Conservation (phyloP, 1,140 invertebrate species). For the Dendroctonus ponderosae region DNA sequence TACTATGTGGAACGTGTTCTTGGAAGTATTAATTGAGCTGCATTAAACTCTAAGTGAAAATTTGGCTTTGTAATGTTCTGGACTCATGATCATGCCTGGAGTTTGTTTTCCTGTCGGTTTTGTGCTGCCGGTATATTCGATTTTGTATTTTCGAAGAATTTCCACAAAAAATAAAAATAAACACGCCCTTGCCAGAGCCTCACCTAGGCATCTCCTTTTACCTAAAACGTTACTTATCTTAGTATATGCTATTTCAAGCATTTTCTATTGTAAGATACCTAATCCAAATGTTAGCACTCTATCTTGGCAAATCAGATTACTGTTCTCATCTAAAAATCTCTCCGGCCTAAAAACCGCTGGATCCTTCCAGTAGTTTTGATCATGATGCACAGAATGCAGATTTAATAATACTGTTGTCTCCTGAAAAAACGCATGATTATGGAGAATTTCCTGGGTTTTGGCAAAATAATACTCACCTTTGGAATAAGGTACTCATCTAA, state of each 20-base stretch:
- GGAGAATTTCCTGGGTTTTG: neutral
- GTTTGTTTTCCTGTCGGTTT: constrained; percentile 48
- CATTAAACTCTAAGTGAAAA: constrained; percentile 34
- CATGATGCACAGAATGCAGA: constrained; percentile 67
- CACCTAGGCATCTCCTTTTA: constrained; percentile 63
- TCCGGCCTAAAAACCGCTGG: constrained; percentile 69
- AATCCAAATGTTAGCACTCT: constrained; percentile 69
- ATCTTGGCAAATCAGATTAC: constrained; percentile 57
- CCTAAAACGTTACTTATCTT: constrained; percentile 52
- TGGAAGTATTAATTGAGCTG: too few relatives aligned
- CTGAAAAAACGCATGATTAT: constrained; percentile 14
- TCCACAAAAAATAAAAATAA: constrained; percentile 58
- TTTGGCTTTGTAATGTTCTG: constrained; percentile 52
- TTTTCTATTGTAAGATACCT: constrained; percentile 55
- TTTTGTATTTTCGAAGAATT: constrained; percentile 56
- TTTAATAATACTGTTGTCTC: constrained; percentile 64
- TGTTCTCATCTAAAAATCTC: constrained; percentile 64
- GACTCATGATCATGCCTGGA: constrained; percentile 56
- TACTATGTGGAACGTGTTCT: too few relatives aligned
- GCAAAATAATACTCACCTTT: constrained; percentile 52
- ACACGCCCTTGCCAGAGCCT: constrained; percentile 57
- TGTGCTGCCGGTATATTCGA: constrained; percentile 47
- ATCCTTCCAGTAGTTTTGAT: constrained; percentile 65
- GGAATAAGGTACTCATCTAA: constrained; percentile 55
- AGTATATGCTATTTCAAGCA: neutral